Evolutionary conservation across 2,888 invertebrate species (phyloP).

Genomic region (Anodontia alba): DNA sequence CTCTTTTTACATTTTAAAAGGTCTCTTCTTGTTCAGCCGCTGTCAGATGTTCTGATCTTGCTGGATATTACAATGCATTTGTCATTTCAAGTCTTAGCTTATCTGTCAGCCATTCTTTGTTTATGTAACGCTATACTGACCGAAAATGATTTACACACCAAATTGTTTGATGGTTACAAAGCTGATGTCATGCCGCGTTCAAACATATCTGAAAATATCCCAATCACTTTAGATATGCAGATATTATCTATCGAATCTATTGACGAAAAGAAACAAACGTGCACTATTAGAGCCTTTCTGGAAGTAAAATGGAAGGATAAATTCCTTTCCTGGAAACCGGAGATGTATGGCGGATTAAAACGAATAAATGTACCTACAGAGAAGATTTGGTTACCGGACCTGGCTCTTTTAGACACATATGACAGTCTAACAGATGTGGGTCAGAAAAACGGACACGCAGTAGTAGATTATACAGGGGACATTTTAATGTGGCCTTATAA

Average conservation of each 20-base stretch:
- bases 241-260: slow-evolving; percentile 55
- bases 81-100: too few relatives aligned
- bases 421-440: slow-evolving; percentile 52
- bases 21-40: too few relatives aligned
- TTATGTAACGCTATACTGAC: too few relatives aligned
- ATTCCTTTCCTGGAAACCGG: slow-evolving; percentile 43
- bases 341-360: slow-evolving; percentile 30
- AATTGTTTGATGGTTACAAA: neutral
- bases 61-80: too few relatives aligned
- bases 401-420: slow-evolving; percentile 45
- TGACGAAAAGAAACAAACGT: slow-evolving; percentile 49
- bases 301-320: slow-evolving; percentile 58
- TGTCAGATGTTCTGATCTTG: too few relatives aligned
- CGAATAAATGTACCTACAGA: slow-evolving; percentile 48
- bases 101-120: too few relatives aligned
- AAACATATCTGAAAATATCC: slow-evolving; percentile 20
- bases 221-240: slow-evolving; percentile 44
- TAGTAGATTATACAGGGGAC: slow-evolving; percentile 40
- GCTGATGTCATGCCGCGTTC: slow-evolving; percentile 32
- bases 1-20: too few relatives aligned
- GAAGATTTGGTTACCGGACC: slow-evolving; percentile 57
- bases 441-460: slow-evolving; percentile 42
- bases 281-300: slow-evolving; percentile 48
- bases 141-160: neutral
- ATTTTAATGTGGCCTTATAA: slow-evolving; percentile 56